Percentiles rank a stretch among this genome's conserved stretches.
Conservation (phyloP, 2,888 invertebrate genomes). For the Ramazzottius varieornatus region DNA sequence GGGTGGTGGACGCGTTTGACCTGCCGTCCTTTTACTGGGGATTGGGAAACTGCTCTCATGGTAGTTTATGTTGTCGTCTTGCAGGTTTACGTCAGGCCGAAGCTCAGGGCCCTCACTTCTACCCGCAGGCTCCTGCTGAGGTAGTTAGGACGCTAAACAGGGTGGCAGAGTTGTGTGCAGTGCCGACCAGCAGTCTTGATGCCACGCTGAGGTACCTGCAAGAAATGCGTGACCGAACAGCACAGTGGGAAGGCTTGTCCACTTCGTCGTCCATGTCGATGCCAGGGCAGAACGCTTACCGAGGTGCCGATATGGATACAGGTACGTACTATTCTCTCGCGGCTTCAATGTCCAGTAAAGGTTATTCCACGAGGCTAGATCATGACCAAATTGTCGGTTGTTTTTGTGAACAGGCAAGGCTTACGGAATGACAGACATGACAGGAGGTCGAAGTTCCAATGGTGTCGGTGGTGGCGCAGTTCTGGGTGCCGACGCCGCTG, state of each 20-base stretch:
- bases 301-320: no score
- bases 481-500: neutral
- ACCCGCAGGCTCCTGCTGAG: neutral
- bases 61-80: no score
- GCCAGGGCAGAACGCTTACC: no score
- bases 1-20: no score
- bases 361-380: no score
- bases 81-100: neutral
- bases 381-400: no score
- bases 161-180: slow-evolving; percentile 4
- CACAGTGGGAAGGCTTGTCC: neutral
- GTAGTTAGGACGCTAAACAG: neutral
- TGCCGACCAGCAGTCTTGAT: slow-evolving; percentile 9
- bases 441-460: no score
- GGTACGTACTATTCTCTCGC: no score
- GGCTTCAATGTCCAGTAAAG: no score
- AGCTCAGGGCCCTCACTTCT: neutral
- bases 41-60: no score
- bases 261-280: neutral
- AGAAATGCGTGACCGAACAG: neutral
- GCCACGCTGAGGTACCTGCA: neutral
- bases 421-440: neutral
- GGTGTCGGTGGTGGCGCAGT: neutral
- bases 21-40: no score
- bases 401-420: neutral